Base-by-base conservation (phyloP, 2,113 vertebrate species). In the Oreochromis aureus region DNA sequence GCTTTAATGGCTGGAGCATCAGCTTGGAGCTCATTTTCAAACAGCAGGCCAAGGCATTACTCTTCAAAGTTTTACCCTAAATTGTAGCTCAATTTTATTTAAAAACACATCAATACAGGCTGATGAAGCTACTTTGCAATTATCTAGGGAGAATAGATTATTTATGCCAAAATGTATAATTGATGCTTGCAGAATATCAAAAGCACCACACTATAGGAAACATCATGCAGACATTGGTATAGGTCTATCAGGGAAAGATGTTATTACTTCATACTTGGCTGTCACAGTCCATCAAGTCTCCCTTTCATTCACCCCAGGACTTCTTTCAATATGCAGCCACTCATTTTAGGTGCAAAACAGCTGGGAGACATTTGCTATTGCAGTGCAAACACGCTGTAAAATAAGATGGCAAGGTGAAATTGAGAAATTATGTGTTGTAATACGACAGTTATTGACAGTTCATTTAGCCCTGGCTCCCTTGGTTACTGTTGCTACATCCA, bases 81-180 rank as follows among this genome's bases (percentile, higher is more conserved):
- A 87, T 91, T 58, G 82, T 36, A 48, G 54, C 61, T 87, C 19
- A 48, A n/a, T 63, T 85, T 85, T 78, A 82, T 34, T 73, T 13
- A 3, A 18, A 61, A 61, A 81, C 15, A n/a, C 91, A 73, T 87
- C 78, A 87, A 92, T 85, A 85, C 79, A 81, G 46, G 27, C 12
- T 51, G 41, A 86, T n/a, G 56, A 44, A 63, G 82, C 69, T 84
- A 39, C 58, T 87, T 81, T 55, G 56, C 91, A 87, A 89, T 89
- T 27, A 88, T 87, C 56, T 81, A 54, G 80, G 48, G 27, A 66
- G 34, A 86, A 88, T 91, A 81, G 89, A 89, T 94, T 87, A 95
- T 93, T 92, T 86, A 90, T 94, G 81, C 80, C 27, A 51, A 80
- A 55, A 84, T 95, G 41, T 82, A 94, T 94, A 84, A 94, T 92